Percentiles rank a stretch among this genome's conserved stretches.
Evolutionary conservation across 2,888 invertebrate genomes (phyloP).

Genomic region (Dinocampus coccinellae): DNA sequence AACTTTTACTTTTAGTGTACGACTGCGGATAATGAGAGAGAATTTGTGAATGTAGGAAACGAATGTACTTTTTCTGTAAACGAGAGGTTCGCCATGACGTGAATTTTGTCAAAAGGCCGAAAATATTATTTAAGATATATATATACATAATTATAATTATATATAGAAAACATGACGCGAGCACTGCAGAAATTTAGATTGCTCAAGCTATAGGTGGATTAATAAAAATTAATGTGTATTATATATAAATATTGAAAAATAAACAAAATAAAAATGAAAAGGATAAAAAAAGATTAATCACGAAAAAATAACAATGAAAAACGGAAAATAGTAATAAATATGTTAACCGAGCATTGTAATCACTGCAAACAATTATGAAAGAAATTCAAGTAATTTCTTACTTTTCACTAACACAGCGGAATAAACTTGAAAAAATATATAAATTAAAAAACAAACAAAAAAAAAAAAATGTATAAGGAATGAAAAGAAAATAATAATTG

Average conservation of each 20-base stretch:
- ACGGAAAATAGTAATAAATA: neutral
- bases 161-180: neutral
- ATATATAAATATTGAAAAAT: constrained; percentile 6
- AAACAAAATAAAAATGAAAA: neutral
- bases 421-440: neutral
- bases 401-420: neutral
- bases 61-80: constrained; percentile 1
- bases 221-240: neutral
- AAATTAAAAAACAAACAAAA: neutral
- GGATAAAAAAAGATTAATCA: neutral
- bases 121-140: constrained; percentile 9
- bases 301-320: neutral
- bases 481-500: neutral
- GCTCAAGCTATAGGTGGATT: neutral
- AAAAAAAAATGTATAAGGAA: neutral
- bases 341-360: neutral
- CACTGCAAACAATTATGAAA: neutral
- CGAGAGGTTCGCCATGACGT: neutral
- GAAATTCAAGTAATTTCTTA: neutral
- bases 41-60: neutral
- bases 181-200: constrained; percentile 4
- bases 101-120: constrained; percentile 1
- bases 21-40: neutral
- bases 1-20: neutral
- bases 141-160: too few relatives aligned